These are phyloP conservation scores for Chelidonichthys spinosus DNA, from an alignment of 2,797 vertebrate species.

Conservation along the genomic window DNA sequence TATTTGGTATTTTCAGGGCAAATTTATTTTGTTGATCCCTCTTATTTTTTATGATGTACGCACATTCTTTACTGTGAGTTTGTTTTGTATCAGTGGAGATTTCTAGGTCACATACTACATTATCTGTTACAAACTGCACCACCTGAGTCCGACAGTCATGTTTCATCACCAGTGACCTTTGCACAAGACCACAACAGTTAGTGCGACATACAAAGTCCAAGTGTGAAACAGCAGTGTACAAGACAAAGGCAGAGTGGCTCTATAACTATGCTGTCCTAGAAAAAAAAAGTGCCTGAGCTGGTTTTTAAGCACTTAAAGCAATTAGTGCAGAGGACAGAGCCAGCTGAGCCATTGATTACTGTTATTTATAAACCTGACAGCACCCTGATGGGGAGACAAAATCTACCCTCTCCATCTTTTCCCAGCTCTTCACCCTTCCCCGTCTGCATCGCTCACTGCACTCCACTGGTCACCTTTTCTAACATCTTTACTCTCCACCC, in stretches of 20 bases:
- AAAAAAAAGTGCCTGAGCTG: constrained; percentile 53
- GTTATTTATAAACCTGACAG: constrained; percentile 84
- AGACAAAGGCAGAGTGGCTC: constrained; percentile 52
- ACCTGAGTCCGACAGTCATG: neutral
- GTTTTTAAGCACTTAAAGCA: constrained; percentile 79
- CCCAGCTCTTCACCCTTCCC: constrained; percentile 14
- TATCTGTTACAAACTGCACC: too few species aligned
- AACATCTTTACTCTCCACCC: neutral
- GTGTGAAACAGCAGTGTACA: neutral
- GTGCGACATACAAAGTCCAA: neutral
- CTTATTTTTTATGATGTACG: too few species aligned
- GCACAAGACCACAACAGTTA: neutral
- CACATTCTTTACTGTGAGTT: too few species aligned
- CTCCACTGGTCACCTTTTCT: constrained; percentile 34
- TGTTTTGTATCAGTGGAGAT: too few species aligned
- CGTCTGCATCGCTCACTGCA: neutral
- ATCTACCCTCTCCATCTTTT: constrained; percentile 55
- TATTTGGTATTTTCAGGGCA: too few species aligned
- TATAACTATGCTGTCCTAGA: constrained; percentile 37
- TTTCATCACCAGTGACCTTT: neutral
- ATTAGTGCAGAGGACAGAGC: constrained; percentile 78
- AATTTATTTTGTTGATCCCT: too few species aligned
- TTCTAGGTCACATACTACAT: too few species aligned
- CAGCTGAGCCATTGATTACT: constrained; percentile 83
- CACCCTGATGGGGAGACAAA: constrained; percentile 71